Evolutionary conservation across 2,113 vertebrate genomes (phyloP).

Genomic region (Aldabrachelys gigantea): DNA sequence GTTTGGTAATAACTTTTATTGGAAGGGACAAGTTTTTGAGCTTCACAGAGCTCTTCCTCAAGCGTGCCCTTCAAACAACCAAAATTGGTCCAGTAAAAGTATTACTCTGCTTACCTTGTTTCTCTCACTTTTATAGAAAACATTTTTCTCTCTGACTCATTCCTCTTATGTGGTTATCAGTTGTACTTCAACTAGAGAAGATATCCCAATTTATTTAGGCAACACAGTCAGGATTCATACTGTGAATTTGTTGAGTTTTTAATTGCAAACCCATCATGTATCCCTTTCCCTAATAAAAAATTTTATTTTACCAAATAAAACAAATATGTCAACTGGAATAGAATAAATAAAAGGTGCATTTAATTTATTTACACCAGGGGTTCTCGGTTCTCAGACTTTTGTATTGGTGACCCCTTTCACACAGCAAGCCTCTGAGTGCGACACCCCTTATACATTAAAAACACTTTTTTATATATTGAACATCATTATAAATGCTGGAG

Average conservation of each 20-base stretch:
- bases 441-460: no score
- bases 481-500: no score
- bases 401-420: no score
- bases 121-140: neutral
- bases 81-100: neutral
- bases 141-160: neutral
- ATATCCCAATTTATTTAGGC: neutral
- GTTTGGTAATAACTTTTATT: neutral
- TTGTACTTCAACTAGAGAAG: rapidly evolving
- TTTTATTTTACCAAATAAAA: rapidly evolving
- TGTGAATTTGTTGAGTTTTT: neutral
- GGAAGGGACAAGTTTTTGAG: neutral
- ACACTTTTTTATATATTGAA: no score
- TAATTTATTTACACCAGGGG: rapidly evolving
- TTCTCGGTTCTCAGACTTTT: no score
- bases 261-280: rapidly evolving
- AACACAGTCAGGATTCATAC: neutral
- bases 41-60: neutral
- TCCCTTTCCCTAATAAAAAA: rapidly evolving
- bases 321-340: rapidly evolving
- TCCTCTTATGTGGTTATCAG: rapidly evolving
- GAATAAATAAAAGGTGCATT: rapidly evolving
- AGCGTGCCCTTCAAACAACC: neutral
- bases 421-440: no score
- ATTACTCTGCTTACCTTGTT: neutral